These are phyloP conservation scores for Noctua pronuba DNA, from an alignment of 2,888 invertebrate genomes.

Conservation along the genomic window DNA sequence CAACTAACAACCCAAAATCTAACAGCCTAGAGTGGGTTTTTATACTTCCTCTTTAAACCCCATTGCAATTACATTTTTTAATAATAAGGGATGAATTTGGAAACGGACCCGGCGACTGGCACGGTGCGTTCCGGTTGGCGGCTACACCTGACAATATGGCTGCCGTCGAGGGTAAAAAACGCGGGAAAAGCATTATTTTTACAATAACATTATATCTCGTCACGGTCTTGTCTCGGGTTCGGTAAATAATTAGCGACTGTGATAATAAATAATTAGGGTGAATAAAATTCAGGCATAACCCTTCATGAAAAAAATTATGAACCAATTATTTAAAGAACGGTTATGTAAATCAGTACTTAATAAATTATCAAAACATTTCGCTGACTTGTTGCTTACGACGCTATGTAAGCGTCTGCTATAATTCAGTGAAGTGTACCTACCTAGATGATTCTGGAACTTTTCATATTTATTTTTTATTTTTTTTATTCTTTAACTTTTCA, in stretches of 20 bases:
- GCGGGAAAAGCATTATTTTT: conserved; percentile 58
- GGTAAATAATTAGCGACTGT: conserved; percentile 49
- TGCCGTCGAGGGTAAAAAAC: conserved; percentile 52
- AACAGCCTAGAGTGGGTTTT: conserved; percentile 13
- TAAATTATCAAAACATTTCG: no score
- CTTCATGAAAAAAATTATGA: background rate
- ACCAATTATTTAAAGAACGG: conserved; percentile 4
- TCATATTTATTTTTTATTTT: background rate
- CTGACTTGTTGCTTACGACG: no score
- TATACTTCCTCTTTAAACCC: conserved; percentile 13
- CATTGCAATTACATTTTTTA: conserved; percentile 59
- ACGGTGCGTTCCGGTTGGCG: conserved; percentile 65
- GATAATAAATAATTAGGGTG: conserved; percentile 58
- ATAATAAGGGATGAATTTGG: conserved; percentile 61
- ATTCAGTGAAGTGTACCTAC: background rate
- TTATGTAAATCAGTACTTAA: background rate
- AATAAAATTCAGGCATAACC: conserved; percentile 24
- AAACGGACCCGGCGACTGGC: conserved; percentile 63
- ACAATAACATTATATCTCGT: conserved; percentile 47
- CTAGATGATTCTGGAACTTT: no score
- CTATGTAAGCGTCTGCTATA: background rate
- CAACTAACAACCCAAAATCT: conserved; percentile 27
- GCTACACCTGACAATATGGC: conserved; percentile 66
- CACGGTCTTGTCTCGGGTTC: conserved; percentile 43
- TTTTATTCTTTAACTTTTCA: no score